Percentiles rank a stretch among this genome's conserved stretches.
Evolutionary conservation across 2,113 vertebrate genomes (phyloP).

Genomic region (Corythoichthys haematopterus): DNA sequence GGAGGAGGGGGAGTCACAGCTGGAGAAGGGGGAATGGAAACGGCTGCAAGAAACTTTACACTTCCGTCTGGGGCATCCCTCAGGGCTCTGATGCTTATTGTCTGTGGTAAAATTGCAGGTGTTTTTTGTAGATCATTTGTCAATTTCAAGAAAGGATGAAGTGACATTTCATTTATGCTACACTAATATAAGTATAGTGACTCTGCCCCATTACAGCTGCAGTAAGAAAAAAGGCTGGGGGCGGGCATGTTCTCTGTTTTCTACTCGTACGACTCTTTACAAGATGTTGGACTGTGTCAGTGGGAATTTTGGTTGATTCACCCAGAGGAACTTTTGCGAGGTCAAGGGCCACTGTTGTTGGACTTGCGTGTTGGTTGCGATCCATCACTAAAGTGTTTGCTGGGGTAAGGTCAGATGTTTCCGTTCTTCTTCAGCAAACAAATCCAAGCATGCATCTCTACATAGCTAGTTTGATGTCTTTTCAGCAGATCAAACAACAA

Average conservation of each 20-base stretch:
- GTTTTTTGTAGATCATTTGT: constrained; percentile 13
- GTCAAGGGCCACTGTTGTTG: not conserved
- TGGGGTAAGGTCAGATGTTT: not conserved
- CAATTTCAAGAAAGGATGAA: not conserved
- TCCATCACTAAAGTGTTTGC: not conserved
- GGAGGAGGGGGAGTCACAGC: constrained; percentile 41
- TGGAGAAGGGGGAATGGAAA: constrained; percentile 49
- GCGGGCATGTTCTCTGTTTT: not conserved
- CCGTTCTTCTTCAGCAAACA: not conserved
- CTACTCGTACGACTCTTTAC: not conserved
- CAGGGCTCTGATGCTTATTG: constrained; percentile 16
- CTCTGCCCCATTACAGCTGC: not conserved
- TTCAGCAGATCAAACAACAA: not conserved
- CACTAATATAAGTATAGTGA: not conserved
- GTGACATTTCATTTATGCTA: no score
- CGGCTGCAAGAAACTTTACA: constrained; percentile 51
- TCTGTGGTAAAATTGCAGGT: constrained; percentile 24
- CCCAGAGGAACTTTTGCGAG: not conserved
- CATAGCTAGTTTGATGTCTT: not conserved
- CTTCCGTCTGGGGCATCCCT: constrained; percentile 45
- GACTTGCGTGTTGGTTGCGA: not conserved
- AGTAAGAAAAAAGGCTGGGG: not conserved
- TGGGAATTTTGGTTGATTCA: not conserved
- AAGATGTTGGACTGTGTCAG: not conserved
- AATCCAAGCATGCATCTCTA: not conserved